phyloP scores from a whole-genome alignment of 2,113 vertebrate species.

The Mormoops blainvillei region DNA sequence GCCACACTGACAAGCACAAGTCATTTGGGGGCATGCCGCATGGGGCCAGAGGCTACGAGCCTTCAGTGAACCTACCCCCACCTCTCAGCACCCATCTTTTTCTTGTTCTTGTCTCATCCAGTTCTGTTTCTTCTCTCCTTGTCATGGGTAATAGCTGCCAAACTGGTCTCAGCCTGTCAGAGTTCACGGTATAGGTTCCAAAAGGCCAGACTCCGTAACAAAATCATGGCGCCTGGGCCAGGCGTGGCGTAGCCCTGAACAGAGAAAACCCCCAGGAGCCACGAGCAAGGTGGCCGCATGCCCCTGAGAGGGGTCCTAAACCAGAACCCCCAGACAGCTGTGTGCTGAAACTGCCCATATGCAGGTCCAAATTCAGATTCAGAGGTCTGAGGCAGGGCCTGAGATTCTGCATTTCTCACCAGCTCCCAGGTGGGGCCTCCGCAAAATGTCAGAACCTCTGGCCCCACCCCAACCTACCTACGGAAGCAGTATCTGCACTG shows the following conservation, averaged over 20 bases:
- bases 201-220: background rate
- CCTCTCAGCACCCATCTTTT: background rate
- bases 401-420: background rate
- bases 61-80: too few species aligned
- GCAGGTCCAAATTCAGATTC: background rate
- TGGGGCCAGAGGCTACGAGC: background rate
- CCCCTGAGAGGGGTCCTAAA: background rate
- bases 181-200: background rate
- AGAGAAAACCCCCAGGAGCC: background rate
- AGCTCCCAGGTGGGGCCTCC: background rate
- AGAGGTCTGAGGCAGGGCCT: rapidly evolving
- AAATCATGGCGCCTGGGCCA: background rate
- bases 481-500: background rate
- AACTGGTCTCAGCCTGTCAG: background rate
- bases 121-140: background rate
- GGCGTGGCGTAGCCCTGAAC: background rate
- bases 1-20: background rate
- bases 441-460: background rate
- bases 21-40: rapidly evolving
- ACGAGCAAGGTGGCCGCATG: too few species aligned
- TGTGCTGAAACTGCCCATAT: rapidly evolving
- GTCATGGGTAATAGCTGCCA: background rate
- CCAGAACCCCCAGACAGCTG: background rate
- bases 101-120: background rate
- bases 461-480: too few species aligned